Conservation (phyloP, 2,888 invertebrate genomes). For the Miltochrista miniata region DNA sequence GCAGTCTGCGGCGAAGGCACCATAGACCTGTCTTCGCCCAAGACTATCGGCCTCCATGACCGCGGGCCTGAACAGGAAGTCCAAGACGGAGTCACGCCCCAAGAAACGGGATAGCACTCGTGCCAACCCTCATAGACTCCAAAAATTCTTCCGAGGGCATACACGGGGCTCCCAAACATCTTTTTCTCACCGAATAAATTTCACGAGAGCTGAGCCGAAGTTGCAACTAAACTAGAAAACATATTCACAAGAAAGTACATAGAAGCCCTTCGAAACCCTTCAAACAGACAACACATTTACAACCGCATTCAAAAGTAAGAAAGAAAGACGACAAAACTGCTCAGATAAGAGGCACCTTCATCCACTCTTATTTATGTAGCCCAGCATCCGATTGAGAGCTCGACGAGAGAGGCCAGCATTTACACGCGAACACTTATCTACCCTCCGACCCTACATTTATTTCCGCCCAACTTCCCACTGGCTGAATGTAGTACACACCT, state of each 20-base stretch:
- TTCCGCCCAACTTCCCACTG: slow-evolving; percentile 72
- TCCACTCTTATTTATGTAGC: slow-evolving; percentile 80
- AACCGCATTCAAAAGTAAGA: slow-evolving; percentile 58
- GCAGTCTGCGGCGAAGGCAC: no score
- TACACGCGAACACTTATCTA: slow-evolving; percentile 75
- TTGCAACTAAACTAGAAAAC: not conserved
- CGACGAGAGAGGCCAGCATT: slow-evolving; percentile 62
- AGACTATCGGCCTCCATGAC: no score
- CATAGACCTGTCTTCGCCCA: no score
- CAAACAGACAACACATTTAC: slow-evolving; percentile 41
- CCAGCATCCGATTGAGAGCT: slow-evolving; percentile 77
- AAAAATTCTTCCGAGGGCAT: no score
- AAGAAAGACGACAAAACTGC: slow-evolving; percentile 56
- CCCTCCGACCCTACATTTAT: slow-evolving; percentile 76
- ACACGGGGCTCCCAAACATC: no score
- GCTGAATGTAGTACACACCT: slow-evolving; percentile 50
- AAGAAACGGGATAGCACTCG: no score
- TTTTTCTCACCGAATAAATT: no score
- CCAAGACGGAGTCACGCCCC: no score
- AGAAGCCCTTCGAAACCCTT: slow-evolving; percentile 34
- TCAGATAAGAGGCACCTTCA: slow-evolving; percentile 71
- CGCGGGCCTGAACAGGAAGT: no score
- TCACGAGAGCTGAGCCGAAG: no score
- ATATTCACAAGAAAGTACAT: slow-evolving; percentile 6
- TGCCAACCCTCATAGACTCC: no score